phyloP scores from a whole-genome alignment of 30 jellyfish, hydroid and myxozoan species.

The Catostylus mosaicus region DNA sequence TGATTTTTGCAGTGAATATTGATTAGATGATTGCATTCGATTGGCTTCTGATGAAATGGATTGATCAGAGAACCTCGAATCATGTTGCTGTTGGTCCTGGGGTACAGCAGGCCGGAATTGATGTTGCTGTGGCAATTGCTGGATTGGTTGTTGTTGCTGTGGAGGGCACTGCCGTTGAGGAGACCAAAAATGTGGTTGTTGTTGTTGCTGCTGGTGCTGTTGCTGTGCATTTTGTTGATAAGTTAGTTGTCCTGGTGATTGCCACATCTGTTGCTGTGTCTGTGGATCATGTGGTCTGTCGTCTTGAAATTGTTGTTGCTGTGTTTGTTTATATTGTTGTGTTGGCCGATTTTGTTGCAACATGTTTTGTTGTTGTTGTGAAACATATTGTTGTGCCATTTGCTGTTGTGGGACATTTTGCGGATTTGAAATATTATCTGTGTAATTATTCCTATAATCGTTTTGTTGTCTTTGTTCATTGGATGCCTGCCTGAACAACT shows the following conservation, averaged over 20 bases:
- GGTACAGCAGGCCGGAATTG: neutral
- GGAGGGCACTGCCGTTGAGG: neutral
- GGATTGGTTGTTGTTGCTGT: neutral
- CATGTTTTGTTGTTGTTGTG: slow-evolving; percentile 19
- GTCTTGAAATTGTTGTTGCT: slow-evolving; percentile 1
- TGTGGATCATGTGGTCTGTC: too few species aligned
- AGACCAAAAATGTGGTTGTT: neutral
- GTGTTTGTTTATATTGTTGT: neutral
- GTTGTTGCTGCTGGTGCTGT: neutral
- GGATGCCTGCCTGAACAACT: neutral
- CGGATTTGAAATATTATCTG: neutral
- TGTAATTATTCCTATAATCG: neutral
- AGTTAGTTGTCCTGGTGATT: neutral
- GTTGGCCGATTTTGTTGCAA: slow-evolving; percentile 2
- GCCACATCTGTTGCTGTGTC: neutral
- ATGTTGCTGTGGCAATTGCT: slow-evolving; percentile 15
- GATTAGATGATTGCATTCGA: neutral
- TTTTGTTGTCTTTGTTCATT: neutral
- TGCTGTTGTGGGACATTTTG: slow-evolving; percentile 3
- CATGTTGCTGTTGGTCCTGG: neutral
- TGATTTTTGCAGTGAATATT: neutral
- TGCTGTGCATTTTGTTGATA: slow-evolving; percentile 9
- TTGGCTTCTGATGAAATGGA: neutral
- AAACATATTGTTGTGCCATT: slow-evolving; percentile 13
- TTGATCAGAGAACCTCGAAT: neutral